A percentile compares a stretch with the other conserved stretches of the same genome.
Evolutionary conservation across 2,888 invertebrate species (phyloP).

Genomic region (Nomada fabriciana): DNA sequence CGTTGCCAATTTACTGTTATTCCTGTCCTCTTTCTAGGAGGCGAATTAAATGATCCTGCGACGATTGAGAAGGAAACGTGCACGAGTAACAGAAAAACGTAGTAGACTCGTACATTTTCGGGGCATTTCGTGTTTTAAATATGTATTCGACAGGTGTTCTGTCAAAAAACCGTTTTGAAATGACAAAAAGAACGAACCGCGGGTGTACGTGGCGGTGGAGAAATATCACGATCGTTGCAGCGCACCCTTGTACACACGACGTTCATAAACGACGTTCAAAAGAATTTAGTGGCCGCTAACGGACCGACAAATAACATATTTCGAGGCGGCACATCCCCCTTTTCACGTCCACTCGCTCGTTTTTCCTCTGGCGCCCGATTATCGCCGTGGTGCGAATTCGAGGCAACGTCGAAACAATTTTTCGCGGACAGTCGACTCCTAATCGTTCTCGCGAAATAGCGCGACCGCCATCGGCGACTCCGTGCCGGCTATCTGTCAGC

Average conservation of each 20-base stretch:
- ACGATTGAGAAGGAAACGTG: too few species aligned
- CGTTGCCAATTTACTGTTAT: too few species aligned
- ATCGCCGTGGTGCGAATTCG: not conserved
- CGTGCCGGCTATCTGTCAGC: constrained; percentile 10
- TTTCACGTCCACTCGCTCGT: constrained; percentile 33
- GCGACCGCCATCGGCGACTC: not conserved
- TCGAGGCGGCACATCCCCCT: constrained; percentile 20
- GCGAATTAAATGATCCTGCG: too few species aligned
- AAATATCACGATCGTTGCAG: constrained; percentile 20
- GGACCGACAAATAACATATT: constrained; percentile 57
- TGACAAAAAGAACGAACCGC: not conserved
- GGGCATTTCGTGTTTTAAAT: too few species aligned
- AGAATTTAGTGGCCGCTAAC: constrained; percentile 53
- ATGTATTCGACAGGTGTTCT: too few species aligned
- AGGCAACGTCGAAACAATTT: constrained; percentile 11
- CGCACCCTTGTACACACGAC: constrained; percentile 28
- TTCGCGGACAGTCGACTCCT: not conserved
- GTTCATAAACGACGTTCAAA: constrained; percentile 54
- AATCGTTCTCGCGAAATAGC: constrained; percentile 14
- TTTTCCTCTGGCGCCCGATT: constrained; percentile 5
- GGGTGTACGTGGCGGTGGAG: constrained; percentile 19
- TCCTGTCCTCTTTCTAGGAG: too few species aligned
- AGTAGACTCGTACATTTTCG: too few species aligned
- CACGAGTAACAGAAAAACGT: too few species aligned
- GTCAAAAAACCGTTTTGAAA: not conserved